Base-by-base conservation (phyloP, 1,140 invertebrate genomes). In the Mylabris phalerata region DNA sequence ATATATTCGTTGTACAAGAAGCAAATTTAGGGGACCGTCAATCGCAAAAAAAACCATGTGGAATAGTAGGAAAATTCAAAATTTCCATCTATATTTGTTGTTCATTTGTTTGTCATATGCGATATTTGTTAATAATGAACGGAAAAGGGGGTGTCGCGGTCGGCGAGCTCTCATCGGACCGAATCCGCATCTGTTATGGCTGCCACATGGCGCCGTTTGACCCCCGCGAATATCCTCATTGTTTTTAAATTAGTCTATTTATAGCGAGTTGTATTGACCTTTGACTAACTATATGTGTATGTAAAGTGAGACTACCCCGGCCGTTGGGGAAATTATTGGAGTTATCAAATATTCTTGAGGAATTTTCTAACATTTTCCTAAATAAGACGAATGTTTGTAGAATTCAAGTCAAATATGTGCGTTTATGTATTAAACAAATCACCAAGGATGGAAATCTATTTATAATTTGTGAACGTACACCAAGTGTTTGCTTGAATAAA, bases 91-190 rank as follows among this genome's bases (percentile, higher is more conserved):
- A 27, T 54, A 32, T 54, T 54, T 54, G 32, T 44, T 46, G 45
- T 45, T 42, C 46, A 54, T 54, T 54, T 59, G 25, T 4, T 45
- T 48, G 50, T 59, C 57, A 59, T 59, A 52, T 59, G 57, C 41
- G 45, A 59, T 55, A 59, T 55, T 58, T 41, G 43, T 55, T 59
- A 43, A 43, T 52, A 54, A 55, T 48, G 43, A 59, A 59, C 57
- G 57, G 57, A 59, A 32, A 32, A 59, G 57, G 57, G 57, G 57
- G 57, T 59, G 57, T 59, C 51, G 57, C 57, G 57, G 50, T 59
- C 50, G 42, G 49, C 13, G 57, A 59, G 49, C 44, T 59, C 42
- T 54, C 57, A 59, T 44, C 52, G 44, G 50, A 59, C 50, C 57
- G 57, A 48, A 42, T 59, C 57, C 57, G 50, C 57, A 59, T 59